Evolutionary conservation across 2,888 invertebrate species (phyloP), one percentile per base, ranked within the genome.

Genomic region (Tipula confusa): DNA sequence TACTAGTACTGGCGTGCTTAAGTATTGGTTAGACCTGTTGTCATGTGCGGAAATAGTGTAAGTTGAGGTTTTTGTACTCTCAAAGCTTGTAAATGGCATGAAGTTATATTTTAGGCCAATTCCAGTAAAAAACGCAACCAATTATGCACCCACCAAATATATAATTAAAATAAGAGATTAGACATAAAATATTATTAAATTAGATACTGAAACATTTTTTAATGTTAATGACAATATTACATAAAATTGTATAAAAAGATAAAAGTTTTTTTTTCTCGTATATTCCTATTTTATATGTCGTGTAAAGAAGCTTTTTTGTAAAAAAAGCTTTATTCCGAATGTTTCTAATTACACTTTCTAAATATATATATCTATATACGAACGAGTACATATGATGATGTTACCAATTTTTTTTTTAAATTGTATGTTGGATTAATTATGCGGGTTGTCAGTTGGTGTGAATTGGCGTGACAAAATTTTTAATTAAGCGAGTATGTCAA

Each of bases 161-260:
- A n/a, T 64, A 64, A 64, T 64, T 64, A 64, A 64, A 64, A 43
- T 15, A 43, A 64, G 9, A 64, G 64, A 64, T 64, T 64, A 64
- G 24, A n/a, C n/a, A n/a, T n/a, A 43, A 64, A 64, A 64, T 64
- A 64, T 64, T 64, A 64, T 64, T 64, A 64, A 64, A 64, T 24
- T 64, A 64, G 64, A 64, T 64, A 64, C 18, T 64, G 64, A 64
- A n/a, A 64, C 18, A 64, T 64, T 64, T 64, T n/a, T 64, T 64
- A 64, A 64, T 64, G 64, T 64, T 64, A 64, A 64, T 64, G 64
- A 64, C 64, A 64, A 64, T 64, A 64, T 64, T 64, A 64, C 24
- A 64, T 24, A 64, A 64, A 64, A 24, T 24, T 64, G 31, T 5
- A 31, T 5, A 31, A 31, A 64, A 64, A 64, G 64, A 64, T 64